Percentiles rank a stretch among this genome's conserved stretches.
phyloP scores from a whole-genome alignment of 2,888 invertebrate genomes.

The Parascotia fuliginaria region DNA sequence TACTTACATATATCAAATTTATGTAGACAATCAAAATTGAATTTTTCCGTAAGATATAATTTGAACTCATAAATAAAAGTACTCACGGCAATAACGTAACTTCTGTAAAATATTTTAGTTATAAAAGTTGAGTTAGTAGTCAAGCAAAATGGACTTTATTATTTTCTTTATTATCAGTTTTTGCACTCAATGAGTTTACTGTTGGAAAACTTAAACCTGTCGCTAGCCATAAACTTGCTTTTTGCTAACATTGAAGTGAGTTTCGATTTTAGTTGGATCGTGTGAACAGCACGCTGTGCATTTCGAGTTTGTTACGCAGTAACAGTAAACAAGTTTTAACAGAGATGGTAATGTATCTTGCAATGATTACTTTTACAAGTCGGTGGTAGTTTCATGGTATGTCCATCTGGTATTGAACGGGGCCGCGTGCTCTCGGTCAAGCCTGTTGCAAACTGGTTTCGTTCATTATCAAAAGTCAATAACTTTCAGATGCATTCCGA shows the following conservation, averaged over 20 bases:
- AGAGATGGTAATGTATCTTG: constrained; percentile 62
- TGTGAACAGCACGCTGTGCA: constrained; percentile 48
- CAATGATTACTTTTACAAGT: constrained; percentile 43
- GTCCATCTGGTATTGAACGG: constrained; percentile 76
- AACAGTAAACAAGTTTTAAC: constrained; percentile 18
- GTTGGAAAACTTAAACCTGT: constrained; percentile 56
- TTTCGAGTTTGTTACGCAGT: constrained; percentile 47
- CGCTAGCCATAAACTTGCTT: constrained; percentile 64
- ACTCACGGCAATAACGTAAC: constrained; percentile 22
- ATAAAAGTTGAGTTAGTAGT: constrained; percentile 24
- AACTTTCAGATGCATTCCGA: constrained; percentile 83
- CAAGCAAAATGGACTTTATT: constrained; percentile 37
- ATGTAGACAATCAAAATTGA: background rate
- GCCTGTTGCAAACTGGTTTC: constrained; percentile 79
- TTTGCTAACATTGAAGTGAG: constrained; percentile 42
- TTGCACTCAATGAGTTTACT: constrained; percentile 51
- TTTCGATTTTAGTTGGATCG: constrained; percentile 32
- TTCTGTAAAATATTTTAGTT: no score
- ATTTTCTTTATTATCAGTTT: constrained; percentile 56
- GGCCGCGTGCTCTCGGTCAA: constrained; percentile 81
- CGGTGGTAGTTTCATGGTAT: constrained; percentile 49
- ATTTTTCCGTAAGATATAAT: background rate
- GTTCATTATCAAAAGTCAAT: constrained; percentile 85
- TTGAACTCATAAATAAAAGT: constrained; percentile 1
- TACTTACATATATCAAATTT: background rate